A percentile compares a stretch with the other conserved stretches of the same genome.
phyloP scores from a whole-genome alignment of 1,140 invertebrate species.

The Stegodyphus mimosarum region DNA sequence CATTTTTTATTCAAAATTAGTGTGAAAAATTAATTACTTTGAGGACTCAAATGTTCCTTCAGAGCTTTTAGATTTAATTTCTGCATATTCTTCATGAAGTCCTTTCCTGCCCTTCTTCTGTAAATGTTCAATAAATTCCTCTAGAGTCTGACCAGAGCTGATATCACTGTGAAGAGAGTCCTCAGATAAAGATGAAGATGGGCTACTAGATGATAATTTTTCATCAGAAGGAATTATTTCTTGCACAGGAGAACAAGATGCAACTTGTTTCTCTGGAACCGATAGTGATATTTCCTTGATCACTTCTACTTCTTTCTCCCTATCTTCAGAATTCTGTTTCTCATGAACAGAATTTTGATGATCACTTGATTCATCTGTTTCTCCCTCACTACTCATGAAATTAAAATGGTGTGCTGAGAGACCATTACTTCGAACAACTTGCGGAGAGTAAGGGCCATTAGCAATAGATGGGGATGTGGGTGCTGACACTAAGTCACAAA shows the following conservation, averaged over 20 bases:
- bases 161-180: constrained; percentile 43
- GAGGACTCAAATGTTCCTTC: constrained; percentile 76
- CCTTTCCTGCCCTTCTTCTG: constrained; percentile 80
- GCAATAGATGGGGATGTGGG: constrained; percentile 36
- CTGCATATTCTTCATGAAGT: constrained; percentile 80
- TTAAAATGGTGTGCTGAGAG: neutral
- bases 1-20: neutral
- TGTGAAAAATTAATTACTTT: constrained; percentile 65
- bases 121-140: constrained; percentile 83
- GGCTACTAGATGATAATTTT: constrained; percentile 6
- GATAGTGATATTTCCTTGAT: constrained; percentile 59
- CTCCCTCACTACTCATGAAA: constrained; percentile 46
- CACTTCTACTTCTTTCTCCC: constrained; percentile 64
- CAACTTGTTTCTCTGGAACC: constrained; percentile 21
- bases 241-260: constrained; percentile 36
- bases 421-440: constrained; percentile 14
- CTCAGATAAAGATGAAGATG: constrained; percentile 28
- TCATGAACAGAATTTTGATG: constrained; percentile 65
- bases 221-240: constrained; percentile 19
- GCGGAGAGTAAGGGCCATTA: constrained; percentile 3
- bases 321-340: constrained; percentile 67
- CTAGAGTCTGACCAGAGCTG: constrained; percentile 74
- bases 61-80: constrained; percentile 84
- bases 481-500: constrained; percentile 64
- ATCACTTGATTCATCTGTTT: constrained; percentile 55